Conservation (phyloP, 2,888 invertebrate genomes). For the Timandra comae region DNA sequence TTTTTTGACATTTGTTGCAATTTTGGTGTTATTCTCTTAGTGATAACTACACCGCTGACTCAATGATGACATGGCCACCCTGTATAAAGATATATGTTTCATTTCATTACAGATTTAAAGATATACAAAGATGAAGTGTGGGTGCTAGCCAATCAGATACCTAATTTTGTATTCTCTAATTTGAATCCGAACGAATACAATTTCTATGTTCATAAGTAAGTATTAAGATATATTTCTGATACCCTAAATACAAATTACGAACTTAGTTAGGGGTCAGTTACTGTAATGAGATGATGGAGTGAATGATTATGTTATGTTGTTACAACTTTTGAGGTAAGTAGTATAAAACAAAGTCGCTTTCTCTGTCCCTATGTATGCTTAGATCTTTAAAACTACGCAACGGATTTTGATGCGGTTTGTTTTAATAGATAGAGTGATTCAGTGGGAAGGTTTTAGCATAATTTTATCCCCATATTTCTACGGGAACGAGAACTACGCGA, state of each 20-base stretch:
- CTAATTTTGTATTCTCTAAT: slow-evolving; percentile 77
- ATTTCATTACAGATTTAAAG: slow-evolving; percentile 47
- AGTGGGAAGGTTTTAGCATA: too few species aligned
- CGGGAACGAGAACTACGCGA: too few species aligned
- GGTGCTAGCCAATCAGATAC: slow-evolving; percentile 82
- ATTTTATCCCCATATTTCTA: too few species aligned
- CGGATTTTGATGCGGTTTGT: too few species aligned
- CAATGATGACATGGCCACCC: too few species aligned
- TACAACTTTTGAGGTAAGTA: not conserved
- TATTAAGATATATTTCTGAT: not conserved
- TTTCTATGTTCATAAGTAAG: slow-evolving; percentile 74
- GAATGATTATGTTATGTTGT: not conserved
- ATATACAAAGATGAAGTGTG: slow-evolving; percentile 78
- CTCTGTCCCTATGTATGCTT: not conserved
- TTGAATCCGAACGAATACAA: slow-evolving; percentile 76
- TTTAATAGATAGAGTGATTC: too few species aligned
- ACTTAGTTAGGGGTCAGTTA: not conserved
- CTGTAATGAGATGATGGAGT: not conserved
- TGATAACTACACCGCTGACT: too few species aligned
- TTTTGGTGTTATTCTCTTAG: too few species aligned
- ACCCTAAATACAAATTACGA: not conserved
- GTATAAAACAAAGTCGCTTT: not conserved
- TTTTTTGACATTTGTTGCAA: too few species aligned
- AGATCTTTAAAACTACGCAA: too few species aligned
- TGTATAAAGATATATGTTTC: too few species aligned